These are phyloP conservation scores for Montipora efflorescens DNA, from an alignment of 64 coral and sea anemone genomes.

Conservation along the genomic window DNA sequence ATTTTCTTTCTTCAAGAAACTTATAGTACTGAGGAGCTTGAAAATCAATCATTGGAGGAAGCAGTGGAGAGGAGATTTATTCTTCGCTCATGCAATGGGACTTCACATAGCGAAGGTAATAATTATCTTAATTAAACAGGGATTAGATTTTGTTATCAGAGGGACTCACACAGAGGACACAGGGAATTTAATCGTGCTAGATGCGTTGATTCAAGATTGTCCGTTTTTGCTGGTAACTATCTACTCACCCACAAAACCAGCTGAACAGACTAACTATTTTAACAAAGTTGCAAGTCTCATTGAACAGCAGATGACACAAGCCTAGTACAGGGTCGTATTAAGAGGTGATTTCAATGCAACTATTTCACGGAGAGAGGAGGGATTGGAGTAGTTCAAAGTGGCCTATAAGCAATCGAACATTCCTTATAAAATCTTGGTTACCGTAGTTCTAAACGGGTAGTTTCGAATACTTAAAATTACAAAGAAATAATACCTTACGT, in stretches of 20 bases:
- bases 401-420: background rate
- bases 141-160: constrained; percentile 44
- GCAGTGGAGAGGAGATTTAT: constrained; percentile 55
- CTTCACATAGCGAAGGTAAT: constrained; percentile 56
- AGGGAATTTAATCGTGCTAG: constrained; percentile 50
- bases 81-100: constrained; percentile 43
- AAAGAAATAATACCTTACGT: background rate
- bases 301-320: background rate
- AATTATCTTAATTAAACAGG: constrained; percentile 7
- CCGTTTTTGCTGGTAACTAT: background rate
- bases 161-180: background rate
- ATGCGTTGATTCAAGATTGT: constrained; percentile 48
- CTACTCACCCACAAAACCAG: background rate
- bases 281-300: background rate
- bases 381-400: background rate
- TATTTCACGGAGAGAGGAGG: background rate
- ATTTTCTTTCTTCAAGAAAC: constrained; percentile 70
- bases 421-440: background rate
- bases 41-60: constrained; percentile 41
- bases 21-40: constrained; percentile 35
- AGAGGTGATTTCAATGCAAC: background rate
- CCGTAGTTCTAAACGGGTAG: background rate
- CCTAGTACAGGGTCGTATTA: background rate
- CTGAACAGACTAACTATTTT: background rate
- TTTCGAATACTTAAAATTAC: background rate